Evolutionary conservation across 2,797 vertebrate species (phyloP), one percentile per base, ranked within the genome.

Genomic region (Gobio occitaniae): DNA sequence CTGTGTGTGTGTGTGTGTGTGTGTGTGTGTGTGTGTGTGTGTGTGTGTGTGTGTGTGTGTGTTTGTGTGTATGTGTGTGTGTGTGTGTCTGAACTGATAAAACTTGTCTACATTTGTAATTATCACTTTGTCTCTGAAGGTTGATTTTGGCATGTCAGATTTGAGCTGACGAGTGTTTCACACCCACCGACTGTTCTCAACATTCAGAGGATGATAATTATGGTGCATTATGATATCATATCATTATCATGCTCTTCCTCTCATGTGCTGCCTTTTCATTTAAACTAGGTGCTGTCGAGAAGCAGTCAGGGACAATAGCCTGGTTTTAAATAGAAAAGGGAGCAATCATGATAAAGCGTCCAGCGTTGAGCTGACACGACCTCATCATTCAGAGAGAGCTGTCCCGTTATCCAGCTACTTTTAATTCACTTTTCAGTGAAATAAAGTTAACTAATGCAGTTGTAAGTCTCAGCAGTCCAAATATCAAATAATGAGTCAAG

Each of bases 31-130:
- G 48, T 0, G 50, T 6, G 15, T 52, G 50, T 44, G 1, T 44
- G 41, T 44, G 41, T 44, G 9, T 10, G 41, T 44, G 50, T 52
- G 50, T 17, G 50, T 52, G 68, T 89, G 90, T 89, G n/a, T 82
- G 85, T 84, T 32, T 80, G 44, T 68, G 78, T 82, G 16, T 81
- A 32, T 75, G 25, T 85, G 61, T 78, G 52, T 38, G 72, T 78
- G 32, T 77, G 63, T 47, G 70, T 38, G 29, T 32, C 5, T 69
- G 19, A 32, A 17, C 41, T 66, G 70, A n/a, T 82, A 70, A 86
- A 69, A 69, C 61, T 80, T 88, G 71, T 70, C 78, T 71, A 70
- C 74, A 71, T 77, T 38, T 54, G 77, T 68, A 86, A 84, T 88
- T 85, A 88, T 36, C 84, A 82, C 85, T 61, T 75, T 77, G 75